phyloP scores from a whole-genome alignment of 1,140 invertebrate genomes.

The Brachionus plicatilis region DNA sequence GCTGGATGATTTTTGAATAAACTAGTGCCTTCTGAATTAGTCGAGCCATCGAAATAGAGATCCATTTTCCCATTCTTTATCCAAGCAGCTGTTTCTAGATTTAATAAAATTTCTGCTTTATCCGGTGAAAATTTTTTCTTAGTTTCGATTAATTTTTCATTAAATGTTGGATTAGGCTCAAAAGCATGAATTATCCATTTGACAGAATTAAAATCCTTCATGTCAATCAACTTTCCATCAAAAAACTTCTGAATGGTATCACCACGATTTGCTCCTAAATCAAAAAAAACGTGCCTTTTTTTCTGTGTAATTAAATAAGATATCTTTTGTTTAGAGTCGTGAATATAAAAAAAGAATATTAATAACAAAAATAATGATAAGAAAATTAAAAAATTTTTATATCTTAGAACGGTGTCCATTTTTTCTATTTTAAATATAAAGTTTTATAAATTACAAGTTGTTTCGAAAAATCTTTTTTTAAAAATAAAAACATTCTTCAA shows the following conservation, averaged over 20 bases:
- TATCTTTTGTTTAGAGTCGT: neutral
- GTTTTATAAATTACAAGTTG: no score
- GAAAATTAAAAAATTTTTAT: neutral
- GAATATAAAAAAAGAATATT: neutral
- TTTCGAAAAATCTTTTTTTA: no score
- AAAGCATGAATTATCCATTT: neutral
- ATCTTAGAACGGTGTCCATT: neutral
- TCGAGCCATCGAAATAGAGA: neutral
- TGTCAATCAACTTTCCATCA: neutral
- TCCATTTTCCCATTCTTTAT: neutral
- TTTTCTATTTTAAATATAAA: no score
- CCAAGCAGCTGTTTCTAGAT: neutral
- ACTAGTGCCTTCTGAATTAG: neutral
- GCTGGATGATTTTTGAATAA: neutral
- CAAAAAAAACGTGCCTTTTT: neutral
- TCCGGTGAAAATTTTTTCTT: neutral
- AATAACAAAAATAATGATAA: neutral
- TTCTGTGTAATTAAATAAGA: neutral
- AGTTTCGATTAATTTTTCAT: neutral
- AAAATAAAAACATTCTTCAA: no score
- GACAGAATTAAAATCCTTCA: neutral
- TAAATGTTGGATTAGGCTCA: conserved; percentile 1
- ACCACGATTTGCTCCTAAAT: neutral
- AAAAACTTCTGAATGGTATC: neutral
- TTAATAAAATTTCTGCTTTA: neutral